These are phyloP conservation scores for Pardosa pseudoannulata DNA, from an alignment of 2,888 invertebrate species.

Conservation along the genomic window DNA sequence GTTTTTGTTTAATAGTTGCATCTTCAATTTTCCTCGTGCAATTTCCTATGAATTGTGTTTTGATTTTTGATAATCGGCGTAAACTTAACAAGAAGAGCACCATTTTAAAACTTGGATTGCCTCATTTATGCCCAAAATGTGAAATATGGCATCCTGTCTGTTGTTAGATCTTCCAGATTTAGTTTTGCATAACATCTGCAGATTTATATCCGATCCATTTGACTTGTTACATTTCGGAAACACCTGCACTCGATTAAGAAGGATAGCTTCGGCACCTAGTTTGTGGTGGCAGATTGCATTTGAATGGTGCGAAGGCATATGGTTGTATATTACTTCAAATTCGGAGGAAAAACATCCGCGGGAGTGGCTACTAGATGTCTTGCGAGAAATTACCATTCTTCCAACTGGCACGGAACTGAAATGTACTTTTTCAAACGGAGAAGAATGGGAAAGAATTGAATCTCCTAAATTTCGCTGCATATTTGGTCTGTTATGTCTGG, in stretches of 20 bases:
- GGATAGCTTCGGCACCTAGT: conserved; percentile 34
- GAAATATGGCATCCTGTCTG: too few relatives aligned
- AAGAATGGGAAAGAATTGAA: conserved; percentile 57
- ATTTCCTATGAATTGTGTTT: too few relatives aligned
- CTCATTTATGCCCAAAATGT: too few relatives aligned
- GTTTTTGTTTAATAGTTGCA: too few relatives aligned
- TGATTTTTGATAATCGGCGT: too few relatives aligned
- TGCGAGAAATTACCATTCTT: conserved; percentile 5
- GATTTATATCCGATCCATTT: conserved; percentile 43
- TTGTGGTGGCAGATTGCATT: conserved; percentile 54
- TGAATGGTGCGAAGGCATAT: conserved; percentile 54
- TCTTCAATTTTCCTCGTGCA: too few relatives aligned
- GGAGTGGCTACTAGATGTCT: conserved; percentile 51
- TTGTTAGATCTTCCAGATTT: conserved; percentile 58
- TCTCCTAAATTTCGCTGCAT: conserved; percentile 44
- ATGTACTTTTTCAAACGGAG: conserved; percentile 42
- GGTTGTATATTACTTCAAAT: conserved; percentile 35
- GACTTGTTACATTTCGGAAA: conserved; percentile 65
- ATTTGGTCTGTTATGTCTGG: conserved; percentile 32
- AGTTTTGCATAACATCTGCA: conserved; percentile 57
- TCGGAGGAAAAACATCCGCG: conserved; percentile 31
- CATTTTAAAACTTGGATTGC: too few relatives aligned
- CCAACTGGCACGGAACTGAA: conserved; percentile 21
- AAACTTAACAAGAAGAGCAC: too few relatives aligned
- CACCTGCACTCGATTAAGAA: conserved; percentile 49